These are phyloP conservation scores for human (Homo sapiens) DNA, from an alignment of 2,113 vertebrate species.

Conservation along the genomic window GRCh38 chr1:204351001-204351500, in stretches of 20 bases:
- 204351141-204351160: conserved; percentile 52
- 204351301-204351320: not conserved
- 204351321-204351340: not conserved
- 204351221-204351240: conserved; percentile 45
- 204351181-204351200: not conserved
- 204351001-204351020: conserved; percentile 64
- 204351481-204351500: not conserved
- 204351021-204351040: conserved; percentile 69
- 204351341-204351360: not conserved
- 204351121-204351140: conserved; percentile 73
- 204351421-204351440: not conserved
- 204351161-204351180: not conserved
- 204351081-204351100: conserved; percentile 82
- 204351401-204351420: not conserved
- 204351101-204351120: conserved; percentile 68
- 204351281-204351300: not conserved
- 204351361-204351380: not conserved
- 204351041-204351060: conserved; percentile 84
- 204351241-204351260: not conserved
- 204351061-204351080: conserved; percentile 79
- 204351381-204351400: not conserved
- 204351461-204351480: not conserved
- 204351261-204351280: not conserved
- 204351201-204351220: not conserved
- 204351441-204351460: not conserved